phyloP scores from a whole-genome alignment of 2,797 vertebrate species.

The Botia almorhae region DNA sequence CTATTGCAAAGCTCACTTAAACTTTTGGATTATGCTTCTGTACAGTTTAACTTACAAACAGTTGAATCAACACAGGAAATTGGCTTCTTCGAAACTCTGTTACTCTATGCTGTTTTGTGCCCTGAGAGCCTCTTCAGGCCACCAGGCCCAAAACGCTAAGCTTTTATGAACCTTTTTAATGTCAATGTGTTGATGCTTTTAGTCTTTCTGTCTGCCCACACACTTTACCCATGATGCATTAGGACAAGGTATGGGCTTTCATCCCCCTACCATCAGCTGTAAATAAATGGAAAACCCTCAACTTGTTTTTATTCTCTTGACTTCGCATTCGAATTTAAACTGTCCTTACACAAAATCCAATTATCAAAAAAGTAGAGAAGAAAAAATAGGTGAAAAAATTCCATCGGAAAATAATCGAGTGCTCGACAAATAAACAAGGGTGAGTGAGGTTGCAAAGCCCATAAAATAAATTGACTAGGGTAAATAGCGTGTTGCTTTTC shows the following conservation, averaged over 20 bases:
- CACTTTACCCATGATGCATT: slow-evolving; percentile 25
- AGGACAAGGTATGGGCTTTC: slow-evolving; percentile 19
- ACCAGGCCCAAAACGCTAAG: slow-evolving; percentile 11
- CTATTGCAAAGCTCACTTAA: not conserved
- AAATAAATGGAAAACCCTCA: slow-evolving; percentile 33
- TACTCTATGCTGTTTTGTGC: slow-evolving; percentile 22
- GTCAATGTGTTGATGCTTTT: slow-evolving; percentile 19
- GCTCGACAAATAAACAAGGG: slow-evolving; percentile 56
- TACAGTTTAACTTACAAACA: not conserved
- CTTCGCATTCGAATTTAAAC: slow-evolving; percentile 45
- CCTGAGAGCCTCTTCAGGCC: not conserved
- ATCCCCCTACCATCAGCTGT: slow-evolving; percentile 2
- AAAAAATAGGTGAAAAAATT: slow-evolving; percentile 21
- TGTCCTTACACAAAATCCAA: slow-evolving; percentile 39
- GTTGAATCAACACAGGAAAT: slow-evolving; percentile 27
- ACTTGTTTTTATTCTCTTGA: slow-evolving; percentile 50
- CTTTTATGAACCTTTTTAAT: slow-evolving; percentile 39
- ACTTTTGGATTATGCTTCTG: not conserved
- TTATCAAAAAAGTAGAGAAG: slow-evolving; percentile 44
- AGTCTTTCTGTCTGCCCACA: slow-evolving; percentile 13
- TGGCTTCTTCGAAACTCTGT: slow-evolving; percentile 1
- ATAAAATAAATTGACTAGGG: slow-evolving; percentile 63
- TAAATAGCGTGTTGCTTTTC: slow-evolving; percentile 62
- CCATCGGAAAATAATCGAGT: slow-evolving; percentile 58
- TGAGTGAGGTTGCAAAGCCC: slow-evolving; percentile 57